phyloP scores from a whole-genome alignment of 2,113 vertebrate species.

The Nanger granti region DNA sequence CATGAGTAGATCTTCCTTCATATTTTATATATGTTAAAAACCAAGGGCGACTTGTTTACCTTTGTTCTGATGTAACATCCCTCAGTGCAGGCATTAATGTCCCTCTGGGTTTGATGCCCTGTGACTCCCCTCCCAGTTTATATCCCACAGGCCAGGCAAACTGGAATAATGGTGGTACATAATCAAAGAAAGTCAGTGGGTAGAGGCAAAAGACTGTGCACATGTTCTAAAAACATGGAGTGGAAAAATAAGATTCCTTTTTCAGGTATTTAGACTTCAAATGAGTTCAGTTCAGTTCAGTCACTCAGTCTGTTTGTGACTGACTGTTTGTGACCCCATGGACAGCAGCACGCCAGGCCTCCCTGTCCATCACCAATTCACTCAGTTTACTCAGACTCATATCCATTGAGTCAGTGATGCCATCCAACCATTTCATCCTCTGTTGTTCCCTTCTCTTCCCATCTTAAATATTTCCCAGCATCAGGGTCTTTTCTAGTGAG shows the following conservation, averaged over 20 bases:
- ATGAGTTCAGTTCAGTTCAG: background rate
- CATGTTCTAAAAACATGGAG: background rate
- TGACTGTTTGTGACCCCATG: background rate
- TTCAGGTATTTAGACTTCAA: background rate
- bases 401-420: background rate
- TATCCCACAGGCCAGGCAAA: background rate
- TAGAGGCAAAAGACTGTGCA: background rate
- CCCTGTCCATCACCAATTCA: background rate
- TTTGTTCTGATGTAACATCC: background rate
- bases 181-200: background rate
- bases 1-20: background rate
- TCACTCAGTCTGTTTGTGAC: background rate
- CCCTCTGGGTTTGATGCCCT: rapidly evolving
- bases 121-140: background rate
- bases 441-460: background rate
- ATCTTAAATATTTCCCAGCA: background rate
- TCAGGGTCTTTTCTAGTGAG: background rate
- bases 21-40: background rate
- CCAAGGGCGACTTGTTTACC: background rate
- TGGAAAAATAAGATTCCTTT: background rate
- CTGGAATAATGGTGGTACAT: background rate
- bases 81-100: background rate
- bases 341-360: background rate
- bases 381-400: background rate
- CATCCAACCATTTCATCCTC: background rate